Percentiles rank a stretch among this genome's conserved stretches.
Conservation (phyloP, 2,797 vertebrate genomes). For the Pitangus sulphuratus region DNA sequence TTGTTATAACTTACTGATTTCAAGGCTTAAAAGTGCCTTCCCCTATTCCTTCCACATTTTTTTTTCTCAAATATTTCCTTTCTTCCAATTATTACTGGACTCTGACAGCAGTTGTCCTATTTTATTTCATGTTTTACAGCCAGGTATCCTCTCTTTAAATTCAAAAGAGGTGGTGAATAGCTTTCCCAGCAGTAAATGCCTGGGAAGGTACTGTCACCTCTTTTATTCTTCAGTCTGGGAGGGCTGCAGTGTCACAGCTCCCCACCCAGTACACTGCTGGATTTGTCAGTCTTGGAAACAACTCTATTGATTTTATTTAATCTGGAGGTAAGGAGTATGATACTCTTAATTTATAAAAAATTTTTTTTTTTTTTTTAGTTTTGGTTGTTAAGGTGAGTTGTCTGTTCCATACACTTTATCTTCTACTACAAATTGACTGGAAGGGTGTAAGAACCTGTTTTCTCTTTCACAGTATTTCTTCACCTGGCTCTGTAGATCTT, state of each 20-base stretch:
- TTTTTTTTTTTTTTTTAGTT: not conserved
- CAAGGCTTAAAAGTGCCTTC: not conserved
- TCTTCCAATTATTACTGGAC: not conserved
- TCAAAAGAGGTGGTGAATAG: not conserved
- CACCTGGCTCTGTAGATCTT: not conserved
- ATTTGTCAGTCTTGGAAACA: not conserved
- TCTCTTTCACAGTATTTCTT: not conserved
- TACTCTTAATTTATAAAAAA: not conserved
- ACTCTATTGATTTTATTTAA: not conserved
- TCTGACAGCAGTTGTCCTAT: not conserved
- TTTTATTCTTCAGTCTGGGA: not conserved
- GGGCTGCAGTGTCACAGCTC: not conserved
- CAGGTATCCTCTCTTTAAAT: not conserved
- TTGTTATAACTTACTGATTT: not conserved
- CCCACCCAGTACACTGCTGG: not conserved
- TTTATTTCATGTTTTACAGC: not conserved
- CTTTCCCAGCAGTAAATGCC: not conserved
- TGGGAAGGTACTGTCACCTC: not conserved
- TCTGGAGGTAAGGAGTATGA: not conserved
- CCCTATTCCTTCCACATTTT: not conserved
- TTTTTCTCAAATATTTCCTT: not conserved
- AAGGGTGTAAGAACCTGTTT: not conserved
- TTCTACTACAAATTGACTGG: not conserved
- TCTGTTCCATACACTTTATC: not conserved
- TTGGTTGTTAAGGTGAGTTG: not conserved